Conservation (phyloP, 2,888 invertebrate species). For the Caenorhabditis macrosperma region DNA sequence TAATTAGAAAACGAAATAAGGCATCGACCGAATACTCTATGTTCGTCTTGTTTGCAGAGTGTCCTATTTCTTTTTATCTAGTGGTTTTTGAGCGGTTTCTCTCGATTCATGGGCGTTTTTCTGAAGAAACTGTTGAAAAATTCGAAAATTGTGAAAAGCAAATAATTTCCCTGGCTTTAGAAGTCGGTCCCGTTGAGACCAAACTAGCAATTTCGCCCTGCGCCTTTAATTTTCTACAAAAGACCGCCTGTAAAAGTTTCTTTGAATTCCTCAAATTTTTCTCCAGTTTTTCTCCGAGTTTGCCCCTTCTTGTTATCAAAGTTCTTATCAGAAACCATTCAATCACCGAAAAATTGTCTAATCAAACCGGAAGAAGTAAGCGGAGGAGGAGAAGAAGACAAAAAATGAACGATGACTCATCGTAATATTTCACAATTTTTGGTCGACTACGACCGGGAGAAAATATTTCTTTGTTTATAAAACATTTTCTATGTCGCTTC, state of each 20-base stretch:
- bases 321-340: neutral
- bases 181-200: neutral
- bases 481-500: neutral
- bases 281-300: neutral
- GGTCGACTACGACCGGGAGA: too few species aligned
- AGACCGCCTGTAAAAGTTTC: constrained; percentile 13
- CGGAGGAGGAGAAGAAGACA: neutral
- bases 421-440: neutral
- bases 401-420: constrained; percentile 32
- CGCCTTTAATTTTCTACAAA: constrained; percentile 11
- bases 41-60: constrained; percentile 44
- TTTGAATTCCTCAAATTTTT: constrained; percentile 8
- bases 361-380: constrained; percentile 40
- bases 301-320: neutral
- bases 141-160: too few species aligned
- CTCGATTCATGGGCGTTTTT: constrained; percentile 1
- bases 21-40: neutral
- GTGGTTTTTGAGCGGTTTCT: neutral
- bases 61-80: constrained; percentile 26
- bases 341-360: constrained; percentile 17
- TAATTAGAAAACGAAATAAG: constrained; percentile 28
- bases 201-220: neutral
- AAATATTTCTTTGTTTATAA: neutral
- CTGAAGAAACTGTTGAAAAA: neutral
- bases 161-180: neutral